These are phyloP conservation scores for Carettochelys insculpta DNA, from an alignment of 2,113 vertebrate species.

Conservation along the genomic window DNA sequence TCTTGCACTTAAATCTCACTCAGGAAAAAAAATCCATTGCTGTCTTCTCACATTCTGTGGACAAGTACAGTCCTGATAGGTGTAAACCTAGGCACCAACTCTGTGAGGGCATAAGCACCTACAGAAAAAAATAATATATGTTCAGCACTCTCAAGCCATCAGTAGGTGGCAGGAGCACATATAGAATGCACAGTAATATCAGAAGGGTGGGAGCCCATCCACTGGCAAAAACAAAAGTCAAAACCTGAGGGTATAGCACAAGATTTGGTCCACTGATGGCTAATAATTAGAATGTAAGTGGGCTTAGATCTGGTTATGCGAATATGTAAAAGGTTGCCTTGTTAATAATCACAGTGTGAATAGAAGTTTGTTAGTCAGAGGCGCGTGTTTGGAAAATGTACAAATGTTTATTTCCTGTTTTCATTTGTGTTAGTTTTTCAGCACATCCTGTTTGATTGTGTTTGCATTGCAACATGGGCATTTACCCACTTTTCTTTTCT, in stretches of 20 bases:
- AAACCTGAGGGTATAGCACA: accelerated
- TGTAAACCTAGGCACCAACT: no score
- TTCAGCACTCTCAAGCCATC: no score
- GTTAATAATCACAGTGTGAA: neutral
- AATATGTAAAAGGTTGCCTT: neutral
- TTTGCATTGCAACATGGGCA: neutral
- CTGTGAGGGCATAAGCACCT: no score
- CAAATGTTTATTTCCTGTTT: neutral
- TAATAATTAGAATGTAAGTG: neutral
- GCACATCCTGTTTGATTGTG: neutral
- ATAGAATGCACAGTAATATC: no score
- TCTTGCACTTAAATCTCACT: neutral
- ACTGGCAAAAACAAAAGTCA: no score
- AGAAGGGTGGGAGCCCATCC: no score
- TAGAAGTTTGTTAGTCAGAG: neutral
- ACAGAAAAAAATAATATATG: no score
- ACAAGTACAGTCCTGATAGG: neutral
- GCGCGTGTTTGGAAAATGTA: neutral
- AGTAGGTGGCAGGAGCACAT: no score
- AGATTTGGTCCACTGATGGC: accelerated
- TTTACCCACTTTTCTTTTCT: neutral
- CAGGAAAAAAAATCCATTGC: neutral
- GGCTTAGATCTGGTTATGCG: neutral
- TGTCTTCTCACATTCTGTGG: neutral
- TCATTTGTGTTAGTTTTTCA: neutral